Conservation (phyloP, 2,888 invertebrate genomes). For the Sarcophaga rosellei region DNA sequence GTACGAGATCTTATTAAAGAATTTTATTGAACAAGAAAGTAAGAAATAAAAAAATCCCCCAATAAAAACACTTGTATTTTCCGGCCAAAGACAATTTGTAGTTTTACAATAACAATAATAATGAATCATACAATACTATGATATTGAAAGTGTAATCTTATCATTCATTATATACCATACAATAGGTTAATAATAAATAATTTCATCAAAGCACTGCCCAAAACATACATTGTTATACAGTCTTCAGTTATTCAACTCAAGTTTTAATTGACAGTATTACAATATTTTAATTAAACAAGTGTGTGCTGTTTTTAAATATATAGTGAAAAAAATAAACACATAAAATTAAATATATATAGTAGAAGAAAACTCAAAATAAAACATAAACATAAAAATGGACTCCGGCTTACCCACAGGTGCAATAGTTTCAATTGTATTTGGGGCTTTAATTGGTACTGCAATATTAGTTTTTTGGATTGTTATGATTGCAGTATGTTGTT, state of each 20-base stretch:
- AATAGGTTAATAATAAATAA: no score
- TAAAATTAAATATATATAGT: no score
- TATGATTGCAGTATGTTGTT: slow-evolving; percentile 17
- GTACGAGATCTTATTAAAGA: no score
- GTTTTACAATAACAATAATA: background rate
- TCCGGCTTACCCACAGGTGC: background rate
- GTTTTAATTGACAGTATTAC: background rate
- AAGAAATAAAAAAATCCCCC: background rate
- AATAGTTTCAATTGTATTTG: slow-evolving; percentile 2
- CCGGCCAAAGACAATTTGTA: background rate
- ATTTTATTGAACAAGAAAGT: background rate
- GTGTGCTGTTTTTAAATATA: background rate
- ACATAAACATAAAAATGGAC: background rate
- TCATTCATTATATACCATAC: background rate
- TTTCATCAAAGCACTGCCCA: no score
- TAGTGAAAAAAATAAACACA: background rate
- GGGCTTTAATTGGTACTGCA: slow-evolving; percentile 13
- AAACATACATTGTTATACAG: background rate
- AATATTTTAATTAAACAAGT: background rate
- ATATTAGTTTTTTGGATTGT: slow-evolving; percentile 1
- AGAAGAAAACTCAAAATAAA: no score
- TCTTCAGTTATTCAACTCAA: background rate
- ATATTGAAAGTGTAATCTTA: background rate
- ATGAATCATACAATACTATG: background rate
- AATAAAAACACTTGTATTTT: background rate